phyloP scores from a whole-genome alignment of 2,888 invertebrate genomes.

The Drosophila cracens region DNA sequence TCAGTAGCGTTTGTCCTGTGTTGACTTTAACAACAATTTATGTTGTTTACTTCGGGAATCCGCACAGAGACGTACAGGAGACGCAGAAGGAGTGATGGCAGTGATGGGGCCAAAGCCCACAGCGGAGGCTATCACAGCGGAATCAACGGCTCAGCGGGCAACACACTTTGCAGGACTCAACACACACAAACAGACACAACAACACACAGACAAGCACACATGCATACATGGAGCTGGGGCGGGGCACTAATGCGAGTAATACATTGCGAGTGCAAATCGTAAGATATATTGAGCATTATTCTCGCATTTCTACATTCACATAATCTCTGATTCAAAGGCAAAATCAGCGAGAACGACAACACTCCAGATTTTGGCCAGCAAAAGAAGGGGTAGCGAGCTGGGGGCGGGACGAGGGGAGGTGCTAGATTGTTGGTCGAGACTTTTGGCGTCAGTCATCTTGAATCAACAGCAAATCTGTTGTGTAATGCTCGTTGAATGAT shows the following conservation, averaged over 20 bases:
- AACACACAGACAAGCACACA: not conserved
- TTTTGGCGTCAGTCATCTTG: conserved; percentile 31
- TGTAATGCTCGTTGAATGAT: conserved; percentile 51
- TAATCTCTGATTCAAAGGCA: conserved; percentile 30
- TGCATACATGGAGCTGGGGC: conserved; percentile 2
- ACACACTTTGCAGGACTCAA: conserved; percentile 23
- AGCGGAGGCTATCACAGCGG: conserved; percentile 15
- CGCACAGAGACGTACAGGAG: conserved; percentile 39
- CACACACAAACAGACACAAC: conserved; percentile 8
- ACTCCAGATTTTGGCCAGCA: not conserved
- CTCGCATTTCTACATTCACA: conserved; percentile 43
- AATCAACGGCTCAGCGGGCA: conserved; percentile 40
- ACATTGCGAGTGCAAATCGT: conserved; percentile 53
- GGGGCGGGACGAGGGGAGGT: not conserved
- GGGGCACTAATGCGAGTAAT: conserved; percentile 29
- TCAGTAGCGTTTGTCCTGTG: conserved; percentile 53
- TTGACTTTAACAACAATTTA: conserved; percentile 77
- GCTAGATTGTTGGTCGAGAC: not conserved
- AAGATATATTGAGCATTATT: conserved; percentile 54
- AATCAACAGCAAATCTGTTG: conserved; percentile 22
- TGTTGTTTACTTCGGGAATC: conserved; percentile 70
- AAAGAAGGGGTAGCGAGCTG: not conserved
- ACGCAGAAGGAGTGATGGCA: conserved; percentile 14
- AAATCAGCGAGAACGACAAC: conserved; percentile 21
- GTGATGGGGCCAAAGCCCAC: not conserved